Evolutionary conservation across 2,888 invertebrate genomes (phyloP).

Genomic region (Notodonta ziczac): DNA sequence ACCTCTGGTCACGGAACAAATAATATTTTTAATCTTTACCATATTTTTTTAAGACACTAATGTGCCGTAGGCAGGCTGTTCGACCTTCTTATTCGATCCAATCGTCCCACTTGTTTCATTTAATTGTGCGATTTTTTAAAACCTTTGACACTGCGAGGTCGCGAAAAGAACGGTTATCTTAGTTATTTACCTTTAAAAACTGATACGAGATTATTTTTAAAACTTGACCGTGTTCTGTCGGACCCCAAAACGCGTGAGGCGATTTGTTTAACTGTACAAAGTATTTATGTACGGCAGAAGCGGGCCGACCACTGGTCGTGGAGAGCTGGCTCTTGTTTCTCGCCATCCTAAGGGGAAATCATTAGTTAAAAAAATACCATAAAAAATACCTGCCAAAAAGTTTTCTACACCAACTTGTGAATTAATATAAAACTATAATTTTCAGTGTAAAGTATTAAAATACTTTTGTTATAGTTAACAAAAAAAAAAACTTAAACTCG

Average conservation of each 20-base stretch:
- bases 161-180: not conserved
- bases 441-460: no score
- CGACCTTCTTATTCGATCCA: not conserved
- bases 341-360: not conserved
- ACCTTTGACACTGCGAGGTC: not conserved
- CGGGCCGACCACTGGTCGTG: not conserved
- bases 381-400: no score
- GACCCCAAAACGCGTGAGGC: constrained; percentile 21
- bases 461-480: no score
- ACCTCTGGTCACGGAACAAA: not conserved
- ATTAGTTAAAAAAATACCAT: no score
- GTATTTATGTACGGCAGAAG: not conserved
- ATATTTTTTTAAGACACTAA: not conserved
- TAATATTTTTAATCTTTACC: not conserved
- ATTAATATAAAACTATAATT: no score
- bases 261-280: constrained; percentile 38
- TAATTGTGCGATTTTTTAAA: not conserved
- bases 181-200: not conserved
- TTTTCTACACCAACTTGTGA: no score
- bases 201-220: constrained; percentile 3
- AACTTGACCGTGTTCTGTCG: not conserved
- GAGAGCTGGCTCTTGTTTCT: not conserved
- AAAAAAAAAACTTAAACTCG: no score
- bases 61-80: not conserved
- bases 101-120: not conserved